Conservation (phyloP, 1,140 invertebrate genomes). For the Heterodera schachtii region DNA sequence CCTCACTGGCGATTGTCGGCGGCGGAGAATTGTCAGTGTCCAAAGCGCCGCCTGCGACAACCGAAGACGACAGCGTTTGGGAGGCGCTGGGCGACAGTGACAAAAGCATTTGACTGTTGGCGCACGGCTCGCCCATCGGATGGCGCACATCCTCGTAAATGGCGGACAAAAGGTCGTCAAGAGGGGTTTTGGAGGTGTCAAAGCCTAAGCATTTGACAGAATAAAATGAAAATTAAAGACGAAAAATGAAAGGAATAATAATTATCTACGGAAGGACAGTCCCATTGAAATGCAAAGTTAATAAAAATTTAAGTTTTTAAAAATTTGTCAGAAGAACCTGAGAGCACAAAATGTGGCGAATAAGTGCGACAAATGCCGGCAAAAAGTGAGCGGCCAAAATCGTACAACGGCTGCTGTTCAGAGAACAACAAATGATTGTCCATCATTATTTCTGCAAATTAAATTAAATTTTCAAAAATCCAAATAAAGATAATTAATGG, state of each 20-base stretch:
- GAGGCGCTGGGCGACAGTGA: constrained; percentile 25
- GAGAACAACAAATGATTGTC: not conserved
- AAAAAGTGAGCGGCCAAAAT: constrained; percentile 51
- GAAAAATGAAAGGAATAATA: no score
- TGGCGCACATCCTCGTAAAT: constrained; percentile 46
- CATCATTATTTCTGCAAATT: constrained; percentile 30
- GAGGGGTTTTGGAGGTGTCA: not conserved
- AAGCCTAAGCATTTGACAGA: not conserved
- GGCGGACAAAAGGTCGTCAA: constrained; percentile 46
- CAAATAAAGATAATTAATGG: constrained; percentile 18
- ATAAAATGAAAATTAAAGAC: no score
- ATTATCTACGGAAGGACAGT: no score
- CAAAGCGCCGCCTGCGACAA: not conserved
- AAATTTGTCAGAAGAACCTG: constrained; percentile 33
- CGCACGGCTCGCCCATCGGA: constrained; percentile 37
- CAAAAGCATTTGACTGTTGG: constrained; percentile 8
- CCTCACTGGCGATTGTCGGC: not conserved
- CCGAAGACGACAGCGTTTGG: constrained; percentile 21
- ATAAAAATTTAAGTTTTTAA: not conserved
- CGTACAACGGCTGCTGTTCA: constrained; percentile 17
- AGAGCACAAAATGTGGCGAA: constrained; percentile 57
- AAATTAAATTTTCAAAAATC: not conserved
- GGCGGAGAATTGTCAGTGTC: not conserved
- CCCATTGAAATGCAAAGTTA: no score
- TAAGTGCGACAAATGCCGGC: constrained; percentile 53